Evolutionary conservation across 2,797 vertebrate genomes (phyloP), one percentile per base, ranked within the genome.

Genomic region (Myotis daubentonii): DNA sequence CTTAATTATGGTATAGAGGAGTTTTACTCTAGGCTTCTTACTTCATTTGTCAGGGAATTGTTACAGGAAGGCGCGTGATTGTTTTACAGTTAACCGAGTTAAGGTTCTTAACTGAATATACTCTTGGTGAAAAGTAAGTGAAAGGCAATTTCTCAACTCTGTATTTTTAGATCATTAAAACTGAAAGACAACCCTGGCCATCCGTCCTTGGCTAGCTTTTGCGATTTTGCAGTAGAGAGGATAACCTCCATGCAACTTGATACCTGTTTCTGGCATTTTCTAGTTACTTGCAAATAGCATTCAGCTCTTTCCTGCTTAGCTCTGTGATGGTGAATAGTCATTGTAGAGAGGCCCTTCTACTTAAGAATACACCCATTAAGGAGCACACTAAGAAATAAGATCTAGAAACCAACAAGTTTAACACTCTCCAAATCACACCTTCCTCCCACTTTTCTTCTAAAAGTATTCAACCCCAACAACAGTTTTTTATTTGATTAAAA

Each of bases 41-140:
- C 92, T 93, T 91, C 4, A 60, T 15, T 92, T 91, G n/a, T 87
- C 55, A 81, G 84, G 87, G 90, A 92, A 82, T n/a, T 44, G 78
- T 65, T n/a, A 30, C 12, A 23, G 57, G 81, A 91, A 94, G 44
- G 68, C 89, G 20, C 2, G 0, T 23, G 57, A 72, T 33, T 74
- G 38, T 57, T 87, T 55, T 47, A 72, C 1, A 60, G 57, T 53
- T 41, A 78, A 87, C 66, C 92, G 53, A 94, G n/a, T 70, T 66
- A 62, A 72, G 51, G 25, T 36, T 93, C 62, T 75, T 75, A 70
- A 25, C 33, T 44, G 49, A 51, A 41, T 51, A 60, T 30, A 60
- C 23, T 62, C 36, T 89, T 66, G 53, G 33, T 44, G 72, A 93
- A 84, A 47, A 72, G 16, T 6, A 60, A 57, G 60, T 38, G 22